Percentiles rank a stretch among this genome's conserved stretches.
phyloP scores from a whole-genome alignment of 1,140 invertebrate species.

The Rhyzopertha dominica region DNA sequence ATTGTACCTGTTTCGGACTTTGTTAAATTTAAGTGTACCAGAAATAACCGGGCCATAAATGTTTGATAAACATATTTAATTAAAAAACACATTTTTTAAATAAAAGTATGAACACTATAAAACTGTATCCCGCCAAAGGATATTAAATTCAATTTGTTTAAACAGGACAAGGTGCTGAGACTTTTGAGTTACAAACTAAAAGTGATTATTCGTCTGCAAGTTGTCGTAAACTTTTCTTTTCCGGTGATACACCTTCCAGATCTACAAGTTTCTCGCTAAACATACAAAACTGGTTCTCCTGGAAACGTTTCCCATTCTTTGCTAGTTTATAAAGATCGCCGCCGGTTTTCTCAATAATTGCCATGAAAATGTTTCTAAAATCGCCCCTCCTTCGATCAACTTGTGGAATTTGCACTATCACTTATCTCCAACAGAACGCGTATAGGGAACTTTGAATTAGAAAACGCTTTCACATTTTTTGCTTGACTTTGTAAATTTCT shows the following conservation, averaged over 20 bases:
- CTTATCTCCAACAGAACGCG: slow-evolving; percentile 14
- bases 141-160: no score
- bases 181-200: slow-evolving; percentile 19
- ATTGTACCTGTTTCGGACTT: no score
- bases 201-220: slow-evolving; percentile 17
- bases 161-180: slow-evolving; percentile 7
- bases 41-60: no score
- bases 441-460: no score
- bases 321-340: slow-evolving; percentile 19
- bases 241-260: slow-evolving; percentile 17
- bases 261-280: slow-evolving; percentile 16
- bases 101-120: no score
- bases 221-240: slow-evolving; percentile 17
- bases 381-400: slow-evolving; percentile 18
- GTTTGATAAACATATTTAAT: no score
- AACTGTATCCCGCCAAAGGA: no score
- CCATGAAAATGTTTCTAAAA: slow-evolving; percentile 21
- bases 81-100: no score
- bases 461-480: slow-evolving; percentile 6
- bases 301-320: slow-evolving; percentile 21
- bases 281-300: slow-evolving; percentile 21
- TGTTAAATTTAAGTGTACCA: no score
- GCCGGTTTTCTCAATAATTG: slow-evolving; percentile 17
- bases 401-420: slow-evolving; percentile 21
- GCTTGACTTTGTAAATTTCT: no score